Evolutionary conservation across 2,888 invertebrate species (phyloP).

Genomic region (Hyles lineata): DNA sequence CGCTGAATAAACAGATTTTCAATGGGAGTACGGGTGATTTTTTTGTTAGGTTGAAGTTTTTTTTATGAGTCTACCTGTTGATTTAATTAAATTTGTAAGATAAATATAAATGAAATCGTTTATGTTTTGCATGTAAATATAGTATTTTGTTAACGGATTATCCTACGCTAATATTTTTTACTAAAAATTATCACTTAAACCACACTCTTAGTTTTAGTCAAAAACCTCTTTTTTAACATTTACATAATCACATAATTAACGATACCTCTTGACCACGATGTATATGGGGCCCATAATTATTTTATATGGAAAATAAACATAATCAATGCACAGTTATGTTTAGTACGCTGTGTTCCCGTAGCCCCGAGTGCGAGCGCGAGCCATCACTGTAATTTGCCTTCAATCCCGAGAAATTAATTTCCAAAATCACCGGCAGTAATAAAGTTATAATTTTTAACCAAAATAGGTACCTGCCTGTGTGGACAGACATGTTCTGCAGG

Average conservation of each 20-base stretch:
- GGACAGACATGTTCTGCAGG: constrained; percentile 61
- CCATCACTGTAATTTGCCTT: constrained; percentile 70
- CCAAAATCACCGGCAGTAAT: constrained; percentile 78
- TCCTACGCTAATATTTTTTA: too few species aligned
- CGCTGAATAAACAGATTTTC: background rate
- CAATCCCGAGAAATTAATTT: constrained; percentile 83
- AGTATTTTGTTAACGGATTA: too few species aligned
- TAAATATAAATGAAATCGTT: too few species aligned
- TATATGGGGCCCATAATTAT: constrained; percentile 34
- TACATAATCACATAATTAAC: background rate
- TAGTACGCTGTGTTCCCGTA: constrained; percentile 32
- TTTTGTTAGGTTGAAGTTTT: background rate
- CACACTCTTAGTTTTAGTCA: too few species aligned
- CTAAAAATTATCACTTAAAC: too few species aligned
- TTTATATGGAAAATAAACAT: constrained; percentile 27
- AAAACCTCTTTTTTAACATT: background rate
- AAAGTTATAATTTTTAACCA: constrained; percentile 80
- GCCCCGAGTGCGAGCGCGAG: constrained; percentile 17
- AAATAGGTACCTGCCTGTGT: constrained; percentile 70
- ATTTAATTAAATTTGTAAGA: too few species aligned
- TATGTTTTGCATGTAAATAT: too few species aligned
- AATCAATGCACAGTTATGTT: constrained; percentile 38
- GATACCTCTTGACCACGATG: background rate
- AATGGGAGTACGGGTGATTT: background rate
- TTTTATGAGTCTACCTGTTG: background rate